Evolutionary conservation across 2,113 vertebrate species (phyloP).

Genomic region (Saguinus imperator): DNA sequence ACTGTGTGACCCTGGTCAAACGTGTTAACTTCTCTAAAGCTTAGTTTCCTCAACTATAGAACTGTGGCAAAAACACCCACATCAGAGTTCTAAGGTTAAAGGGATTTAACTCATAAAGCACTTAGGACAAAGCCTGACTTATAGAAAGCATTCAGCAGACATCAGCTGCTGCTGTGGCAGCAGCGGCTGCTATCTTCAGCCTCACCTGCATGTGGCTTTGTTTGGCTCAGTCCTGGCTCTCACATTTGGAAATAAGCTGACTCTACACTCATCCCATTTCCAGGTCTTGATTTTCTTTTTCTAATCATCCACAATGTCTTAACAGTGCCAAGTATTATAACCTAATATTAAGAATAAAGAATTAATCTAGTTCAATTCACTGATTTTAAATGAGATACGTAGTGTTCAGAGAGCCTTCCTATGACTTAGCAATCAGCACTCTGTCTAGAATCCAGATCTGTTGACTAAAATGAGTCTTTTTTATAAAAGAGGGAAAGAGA

Average conservation of each 20-base stretch:
- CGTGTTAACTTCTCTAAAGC: not conserved
- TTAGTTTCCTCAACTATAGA: not conserved
- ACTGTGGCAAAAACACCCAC: not conserved
- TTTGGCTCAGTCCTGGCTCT: not conserved
- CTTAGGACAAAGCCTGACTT: not conserved
- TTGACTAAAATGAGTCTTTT: not conserved
- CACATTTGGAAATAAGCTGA: not conserved
- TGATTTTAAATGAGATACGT: not conserved
- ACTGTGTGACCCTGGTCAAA: not conserved
- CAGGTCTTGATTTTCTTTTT: not conserved
- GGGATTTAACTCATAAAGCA: not conserved
- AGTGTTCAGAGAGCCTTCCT: not conserved
- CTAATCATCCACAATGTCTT: not conserved
- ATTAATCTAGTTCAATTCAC: not conserved
- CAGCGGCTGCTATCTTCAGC: too few relatives aligned
- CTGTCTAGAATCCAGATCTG: not conserved
- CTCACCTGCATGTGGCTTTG: not conserved
- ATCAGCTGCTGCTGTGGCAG: too few relatives aligned
- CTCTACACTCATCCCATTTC: not conserved
- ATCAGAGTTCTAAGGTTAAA: not conserved
- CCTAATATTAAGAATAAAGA: conserved; percentile 8
- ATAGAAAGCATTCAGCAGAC: not conserved
- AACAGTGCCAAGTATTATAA: not conserved
- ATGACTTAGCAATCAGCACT: not conserved
- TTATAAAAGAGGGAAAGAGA: not conserved